Conservation (phyloP, 2,113 vertebrate species). For the Desmodus rotundus region DNA sequence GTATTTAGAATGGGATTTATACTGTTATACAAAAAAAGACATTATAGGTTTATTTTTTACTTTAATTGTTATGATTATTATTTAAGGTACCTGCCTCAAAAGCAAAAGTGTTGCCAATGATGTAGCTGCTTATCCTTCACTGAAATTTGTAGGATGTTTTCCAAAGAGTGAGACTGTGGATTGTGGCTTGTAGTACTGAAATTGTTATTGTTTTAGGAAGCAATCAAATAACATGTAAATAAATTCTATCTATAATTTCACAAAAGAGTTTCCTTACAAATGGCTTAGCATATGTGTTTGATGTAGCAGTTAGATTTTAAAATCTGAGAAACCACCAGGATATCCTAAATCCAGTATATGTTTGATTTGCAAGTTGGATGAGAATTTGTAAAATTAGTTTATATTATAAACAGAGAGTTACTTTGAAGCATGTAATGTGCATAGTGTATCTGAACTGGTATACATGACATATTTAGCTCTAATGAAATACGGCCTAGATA, state of each 20-base stretch:
- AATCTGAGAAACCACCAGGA: not conserved
- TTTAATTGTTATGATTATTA: not conserved
- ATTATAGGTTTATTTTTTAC: not conserved
- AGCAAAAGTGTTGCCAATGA: not conserved
- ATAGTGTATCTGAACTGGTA: constrained; percentile 25
- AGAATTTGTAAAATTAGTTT: constrained; percentile 31
- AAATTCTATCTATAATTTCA: not conserved
- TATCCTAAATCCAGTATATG: not conserved
- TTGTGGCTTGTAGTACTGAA: not conserved
- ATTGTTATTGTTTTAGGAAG: not conserved
- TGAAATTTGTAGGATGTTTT: not conserved
- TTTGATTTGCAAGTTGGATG: constrained; percentile 15
- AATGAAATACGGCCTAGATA: constrained; percentile 67
- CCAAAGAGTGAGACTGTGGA: not conserved
- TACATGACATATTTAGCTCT: constrained; percentile 59
- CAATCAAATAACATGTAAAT: not conserved
- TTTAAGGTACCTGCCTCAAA: not conserved
- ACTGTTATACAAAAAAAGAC: not conserved
- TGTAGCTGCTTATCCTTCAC: not conserved
- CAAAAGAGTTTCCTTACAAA: not conserved
- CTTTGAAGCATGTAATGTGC: constrained; percentile 20
- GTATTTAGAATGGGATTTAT: not conserved
- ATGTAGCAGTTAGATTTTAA: not conserved
- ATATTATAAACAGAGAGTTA: not conserved
- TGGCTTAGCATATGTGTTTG: not conserved